A percentile compares a stretch with the other conserved stretches of the same genome.
Evolutionary conservation across 2,888 invertebrate genomes (phyloP).

Genomic region (Carpatolechia fugitivella): DNA sequence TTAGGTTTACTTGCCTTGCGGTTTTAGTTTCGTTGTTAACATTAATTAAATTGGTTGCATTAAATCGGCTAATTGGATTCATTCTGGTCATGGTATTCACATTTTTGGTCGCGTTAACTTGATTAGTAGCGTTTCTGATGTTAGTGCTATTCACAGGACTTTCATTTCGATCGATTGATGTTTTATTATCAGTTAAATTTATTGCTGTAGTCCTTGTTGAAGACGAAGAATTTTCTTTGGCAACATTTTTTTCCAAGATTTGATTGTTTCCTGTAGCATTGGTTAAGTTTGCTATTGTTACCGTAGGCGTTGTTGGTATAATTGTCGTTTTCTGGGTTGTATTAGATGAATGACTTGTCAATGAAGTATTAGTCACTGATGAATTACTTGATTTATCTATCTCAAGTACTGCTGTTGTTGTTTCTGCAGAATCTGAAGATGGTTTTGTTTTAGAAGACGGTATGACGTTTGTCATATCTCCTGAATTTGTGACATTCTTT

Average conservation of each 20-base stretch:
- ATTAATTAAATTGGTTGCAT: too few relatives aligned
- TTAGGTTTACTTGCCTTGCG: too few relatives aligned
- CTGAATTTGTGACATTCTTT: slow-evolving; percentile 5
- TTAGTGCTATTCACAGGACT: background rate
- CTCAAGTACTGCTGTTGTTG: background rate
- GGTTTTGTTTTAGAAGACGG: background rate
- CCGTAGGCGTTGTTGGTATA: too few relatives aligned
- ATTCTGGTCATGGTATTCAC: background rate
- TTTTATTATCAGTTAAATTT: background rate
- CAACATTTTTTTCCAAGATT: too few relatives aligned
- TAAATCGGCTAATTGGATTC: background rate
- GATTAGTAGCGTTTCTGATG: background rate
- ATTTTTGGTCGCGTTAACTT: background rate
- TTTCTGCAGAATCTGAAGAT: background rate
- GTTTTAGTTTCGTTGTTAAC: too few relatives aligned
- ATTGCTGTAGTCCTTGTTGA: background rate
- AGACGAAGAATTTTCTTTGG: too few relatives aligned
- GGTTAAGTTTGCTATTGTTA: too few relatives aligned
- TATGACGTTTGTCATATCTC: background rate
- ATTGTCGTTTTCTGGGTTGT: too few relatives aligned
- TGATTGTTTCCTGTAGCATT: too few relatives aligned
- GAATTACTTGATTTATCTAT: background rate
- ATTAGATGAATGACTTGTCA: background rate
- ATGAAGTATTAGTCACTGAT: background rate
- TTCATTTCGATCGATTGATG: background rate